Conservation (phyloP, 2,113 vertebrate genomes). For the Eptesicus fuscus region DNA sequence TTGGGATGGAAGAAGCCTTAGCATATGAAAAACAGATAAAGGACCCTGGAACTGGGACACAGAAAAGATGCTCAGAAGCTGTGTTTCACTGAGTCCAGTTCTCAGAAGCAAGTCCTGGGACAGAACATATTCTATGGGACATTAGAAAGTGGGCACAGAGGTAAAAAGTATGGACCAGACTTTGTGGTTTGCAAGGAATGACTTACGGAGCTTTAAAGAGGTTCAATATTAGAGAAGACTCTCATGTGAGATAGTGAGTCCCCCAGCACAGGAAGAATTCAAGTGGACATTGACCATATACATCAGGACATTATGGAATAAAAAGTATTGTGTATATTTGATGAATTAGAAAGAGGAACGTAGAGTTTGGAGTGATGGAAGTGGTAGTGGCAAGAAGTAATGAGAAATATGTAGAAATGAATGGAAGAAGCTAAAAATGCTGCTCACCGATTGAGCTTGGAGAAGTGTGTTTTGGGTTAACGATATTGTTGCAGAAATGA, state of each 20-base stretch:
- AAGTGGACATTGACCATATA: neutral
- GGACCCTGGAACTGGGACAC: neutral
- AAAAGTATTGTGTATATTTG: neutral
- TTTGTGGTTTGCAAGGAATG: neutral
- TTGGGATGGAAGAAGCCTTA: neutral
- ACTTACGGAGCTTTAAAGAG: neutral
- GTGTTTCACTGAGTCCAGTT: neutral
- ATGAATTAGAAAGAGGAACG: neutral
- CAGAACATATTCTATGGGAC: neutral
- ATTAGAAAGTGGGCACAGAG: neutral
- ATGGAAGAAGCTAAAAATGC: neutral
- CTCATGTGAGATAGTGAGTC: neutral
- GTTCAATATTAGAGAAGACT: neutral
- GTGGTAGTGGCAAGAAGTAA: too few species aligned
- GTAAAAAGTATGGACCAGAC: neutral
- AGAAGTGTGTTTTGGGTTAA: neutral
- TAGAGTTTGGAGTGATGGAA: neutral
- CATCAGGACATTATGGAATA: neutral
- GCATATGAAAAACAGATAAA: neutral
- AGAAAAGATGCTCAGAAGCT: neutral
- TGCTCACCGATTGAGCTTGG: neutral
- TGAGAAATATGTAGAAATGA: neutral
- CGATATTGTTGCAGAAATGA: neutral
- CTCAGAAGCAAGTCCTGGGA: neutral
- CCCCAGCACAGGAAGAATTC: neutral